Percentiles rank a stretch among this genome's conserved stretches.
Evolutionary conservation across 2,888 invertebrate species (phyloP).

Genomic region (Parnassius orleans): DNA sequence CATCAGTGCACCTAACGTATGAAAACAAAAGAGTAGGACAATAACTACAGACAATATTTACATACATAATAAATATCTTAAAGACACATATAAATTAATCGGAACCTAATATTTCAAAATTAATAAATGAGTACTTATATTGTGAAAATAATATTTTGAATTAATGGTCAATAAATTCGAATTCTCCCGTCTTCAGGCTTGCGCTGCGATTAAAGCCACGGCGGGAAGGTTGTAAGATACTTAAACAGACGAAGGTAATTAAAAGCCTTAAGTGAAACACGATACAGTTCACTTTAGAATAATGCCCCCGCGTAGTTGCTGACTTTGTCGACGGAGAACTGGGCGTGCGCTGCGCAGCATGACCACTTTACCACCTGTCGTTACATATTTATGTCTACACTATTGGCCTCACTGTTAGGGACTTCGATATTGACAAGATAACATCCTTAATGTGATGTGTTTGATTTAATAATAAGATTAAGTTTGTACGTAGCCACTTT

Average conservation of each 20-base stretch:
- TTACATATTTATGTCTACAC: slow-evolving; percentile 81
- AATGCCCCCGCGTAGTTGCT: slow-evolving; percentile 44
- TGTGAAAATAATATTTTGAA: slow-evolving; percentile 82
- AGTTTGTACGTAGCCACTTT: slow-evolving; percentile 64
- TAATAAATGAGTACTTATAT: slow-evolving; percentile 82
- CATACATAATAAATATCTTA: slow-evolving; percentile 81
- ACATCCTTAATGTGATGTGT: slow-evolving; percentile 82
- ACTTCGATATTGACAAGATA: slow-evolving; percentile 81
- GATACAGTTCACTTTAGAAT: slow-evolving; percentile 55
- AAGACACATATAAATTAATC: slow-evolving; percentile 81
- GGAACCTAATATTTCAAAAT: slow-evolving; percentile 82
- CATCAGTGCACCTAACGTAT: slow-evolving; percentile 51
- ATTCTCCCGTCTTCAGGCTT: slow-evolving; percentile 80
- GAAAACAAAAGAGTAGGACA: slow-evolving; percentile 73
- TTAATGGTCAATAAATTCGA: slow-evolving; percentile 82
- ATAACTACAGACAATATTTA: slow-evolving; percentile 79
- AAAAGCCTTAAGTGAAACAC: slow-evolving; percentile 18
- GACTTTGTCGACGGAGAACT: slow-evolving; percentile 44
- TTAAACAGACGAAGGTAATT: slow-evolving; percentile 24
- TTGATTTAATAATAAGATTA: slow-evolving; percentile 82
- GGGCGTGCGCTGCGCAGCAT: slow-evolving; percentile 79
- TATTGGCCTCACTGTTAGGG: slow-evolving; percentile 80
- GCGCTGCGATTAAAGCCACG: slow-evolving; percentile 61
- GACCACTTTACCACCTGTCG: slow-evolving; percentile 81
- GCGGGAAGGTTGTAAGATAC: slow-evolving; percentile 40